Conservation (phyloP, 2,113 vertebrate species). For the Pygoscelis antarcticus region DNA sequence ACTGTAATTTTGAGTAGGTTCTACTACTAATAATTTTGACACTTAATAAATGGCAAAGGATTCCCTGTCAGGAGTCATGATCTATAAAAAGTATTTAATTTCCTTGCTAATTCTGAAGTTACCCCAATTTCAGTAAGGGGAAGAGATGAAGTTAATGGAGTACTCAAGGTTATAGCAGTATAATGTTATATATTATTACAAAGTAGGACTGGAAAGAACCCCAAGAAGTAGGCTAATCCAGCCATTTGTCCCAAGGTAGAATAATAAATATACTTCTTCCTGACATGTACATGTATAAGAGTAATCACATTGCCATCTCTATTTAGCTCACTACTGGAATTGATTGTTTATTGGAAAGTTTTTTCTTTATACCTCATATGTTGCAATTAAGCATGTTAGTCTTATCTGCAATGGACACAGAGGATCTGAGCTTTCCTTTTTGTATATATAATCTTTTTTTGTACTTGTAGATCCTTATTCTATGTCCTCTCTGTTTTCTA, state of each 20-base stretch:
- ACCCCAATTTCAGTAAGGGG: background rate
- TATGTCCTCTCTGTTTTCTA: background rate
- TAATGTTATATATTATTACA: background rate
- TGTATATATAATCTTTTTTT: background rate
- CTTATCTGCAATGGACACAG: too few species aligned
- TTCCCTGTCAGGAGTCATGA: background rate
- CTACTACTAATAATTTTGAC: background rate
- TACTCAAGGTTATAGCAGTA: background rate
- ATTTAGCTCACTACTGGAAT: background rate
- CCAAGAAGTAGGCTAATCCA: background rate
- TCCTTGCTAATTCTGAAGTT: background rate
- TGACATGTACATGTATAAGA: background rate
- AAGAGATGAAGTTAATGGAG: background rate
- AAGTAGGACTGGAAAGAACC: background rate
- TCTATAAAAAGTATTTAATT: background rate
- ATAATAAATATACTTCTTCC: background rate
- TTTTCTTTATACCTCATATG: background rate
- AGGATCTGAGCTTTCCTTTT: background rate
- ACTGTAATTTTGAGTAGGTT: background rate
- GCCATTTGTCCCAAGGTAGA: background rate
- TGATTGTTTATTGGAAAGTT: background rate
- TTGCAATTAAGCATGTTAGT: background rate
- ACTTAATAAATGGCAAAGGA: background rate
- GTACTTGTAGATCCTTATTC: background rate
- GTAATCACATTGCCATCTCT: background rate